Base-by-base conservation (phyloP, 2,113 vertebrate species). In the Sialia sialis region DNA sequence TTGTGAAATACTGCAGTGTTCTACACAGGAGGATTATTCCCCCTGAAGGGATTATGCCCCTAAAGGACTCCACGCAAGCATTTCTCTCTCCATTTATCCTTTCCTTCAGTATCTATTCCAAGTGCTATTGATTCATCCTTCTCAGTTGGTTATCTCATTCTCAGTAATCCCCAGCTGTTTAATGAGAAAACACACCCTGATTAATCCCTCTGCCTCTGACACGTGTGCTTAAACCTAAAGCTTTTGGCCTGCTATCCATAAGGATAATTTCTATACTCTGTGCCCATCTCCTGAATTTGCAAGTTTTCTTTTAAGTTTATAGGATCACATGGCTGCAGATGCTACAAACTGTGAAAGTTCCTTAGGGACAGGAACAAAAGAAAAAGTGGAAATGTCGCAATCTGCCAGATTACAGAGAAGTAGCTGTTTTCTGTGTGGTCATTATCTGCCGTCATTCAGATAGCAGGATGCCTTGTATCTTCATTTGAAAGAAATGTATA, bases 41-140 rank as follows among this genome's bases (percentile, higher is more conserved):
- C 15, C 14, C 48, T 76, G 21, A 79, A 87, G 48, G 48, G 84
- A 48, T 38, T 58, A 9, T 23, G 76, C 41, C 15, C 14, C 48
- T 75, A 18, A 78, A 87, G 44, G 54, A 36, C 9, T 73, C 21
- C 25, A 41, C 30, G 39, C 0, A 1, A 4, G 22, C 0, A 0
- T 46, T 76, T 67, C 52, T 72, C 43, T 46, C 52, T 54, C 34
- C 43, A 41, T 91, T 86, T 2, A 1, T 17, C 7, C 36, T 59
- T 63, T 80, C 30, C 32, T 63, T 90, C 73, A 88, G 39, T 3
- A 2, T 49, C 46, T 66, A 34, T 21, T 79, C n/a, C 29, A 84
- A 39, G 34, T 26, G 43, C 19, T 52, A n/a, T 39, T 49, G 26
- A 72, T 79, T 54, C 48, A 44, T 23, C 49, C 52, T 86, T 81